Evolutionary conservation across 2,797 vertebrate genomes (phyloP).

Genomic region (Oreochromis mossambicus): DNA sequence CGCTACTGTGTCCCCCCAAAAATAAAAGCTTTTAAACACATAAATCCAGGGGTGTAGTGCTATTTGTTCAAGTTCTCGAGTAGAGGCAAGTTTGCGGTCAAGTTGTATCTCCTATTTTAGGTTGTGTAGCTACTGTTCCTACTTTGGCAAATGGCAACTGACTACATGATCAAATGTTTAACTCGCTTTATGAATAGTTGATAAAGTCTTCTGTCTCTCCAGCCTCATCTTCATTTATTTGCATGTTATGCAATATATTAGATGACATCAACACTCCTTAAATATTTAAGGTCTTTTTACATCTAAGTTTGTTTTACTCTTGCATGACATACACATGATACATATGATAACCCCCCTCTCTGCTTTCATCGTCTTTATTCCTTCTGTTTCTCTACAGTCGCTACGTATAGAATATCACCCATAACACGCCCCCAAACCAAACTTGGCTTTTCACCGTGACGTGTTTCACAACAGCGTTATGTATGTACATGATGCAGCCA

Average conservation of each 20-base stretch:
- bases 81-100: neutral
- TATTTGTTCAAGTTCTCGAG: neutral
- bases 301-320: neutral
- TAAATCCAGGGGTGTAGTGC: neutral
- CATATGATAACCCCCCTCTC: neutral
- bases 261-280: neutral
- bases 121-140: neutral
- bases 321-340: neutral
- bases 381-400: neutral
- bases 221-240: neutral
- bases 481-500: neutral
- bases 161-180: neutral
- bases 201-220: neutral
- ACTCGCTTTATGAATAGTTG: neutral
- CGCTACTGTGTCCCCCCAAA: too few species aligned
- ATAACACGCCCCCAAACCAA: neutral
- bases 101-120: neutral
- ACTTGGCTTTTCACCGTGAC: neutral
- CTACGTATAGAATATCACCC: neutral
- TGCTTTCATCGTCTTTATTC: neutral
- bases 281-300: neutral
- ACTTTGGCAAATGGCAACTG: neutral
- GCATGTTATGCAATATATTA: neutral
- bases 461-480: slow-evolving; percentile 2
- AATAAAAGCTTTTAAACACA: neutral